Percentiles rank a stretch among this genome's conserved stretches.
Evolutionary conservation across 2,888 invertebrate species (phyloP).

Genomic region (Andrena chrysosceles): DNA sequence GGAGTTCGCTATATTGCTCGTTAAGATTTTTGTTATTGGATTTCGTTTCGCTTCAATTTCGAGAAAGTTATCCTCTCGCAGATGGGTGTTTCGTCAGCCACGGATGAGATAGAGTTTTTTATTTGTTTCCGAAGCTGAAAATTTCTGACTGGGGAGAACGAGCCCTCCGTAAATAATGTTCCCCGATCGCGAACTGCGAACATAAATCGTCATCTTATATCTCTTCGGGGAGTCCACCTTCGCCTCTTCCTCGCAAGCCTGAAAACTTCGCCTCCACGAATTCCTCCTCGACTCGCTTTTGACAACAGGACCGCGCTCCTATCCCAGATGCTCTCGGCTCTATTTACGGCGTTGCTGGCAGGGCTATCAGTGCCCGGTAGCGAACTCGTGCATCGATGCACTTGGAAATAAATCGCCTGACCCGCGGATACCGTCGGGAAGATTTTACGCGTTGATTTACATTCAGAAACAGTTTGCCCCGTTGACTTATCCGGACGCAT

Average conservation of each 20-base stretch:
- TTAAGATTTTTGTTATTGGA: no score
- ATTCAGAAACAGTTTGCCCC: not conserved
- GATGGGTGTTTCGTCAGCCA: constrained; percentile 9
- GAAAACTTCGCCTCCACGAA: not conserved
- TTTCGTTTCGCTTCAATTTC: constrained; percentile 29
- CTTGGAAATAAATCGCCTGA: constrained; percentile 31
- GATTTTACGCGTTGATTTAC: constrained; percentile 32
- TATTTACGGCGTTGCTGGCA: constrained; percentile 49
- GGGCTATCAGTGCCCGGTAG: constrained; percentile 38
- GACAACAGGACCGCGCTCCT: constrained; percentile 37
- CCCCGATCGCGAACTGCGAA: constrained; percentile 66
- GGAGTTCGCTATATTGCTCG: no score
- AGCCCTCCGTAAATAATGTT: constrained; percentile 69
- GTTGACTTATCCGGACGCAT: not conserved
- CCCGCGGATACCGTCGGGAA: constrained; percentile 9
- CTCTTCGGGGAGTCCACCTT: constrained; percentile 67
- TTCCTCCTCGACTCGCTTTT: constrained; percentile 51
- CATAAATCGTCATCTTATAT: constrained; percentile 76
- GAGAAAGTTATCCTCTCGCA: constrained; percentile 15
- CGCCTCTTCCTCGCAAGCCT: not conserved
- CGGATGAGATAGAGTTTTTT: constrained; percentile 46
- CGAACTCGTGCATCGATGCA: constrained; percentile 34
- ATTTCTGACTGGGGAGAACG: constrained; percentile 44
- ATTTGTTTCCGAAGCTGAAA: constrained; percentile 40
- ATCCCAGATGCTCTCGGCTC: constrained; percentile 4